Evolutionary conservation across 1,140 invertebrate genomes (phyloP), one percentile per base, ranked within the genome.

Genomic region (Drosophila sturtevanti): DNA sequence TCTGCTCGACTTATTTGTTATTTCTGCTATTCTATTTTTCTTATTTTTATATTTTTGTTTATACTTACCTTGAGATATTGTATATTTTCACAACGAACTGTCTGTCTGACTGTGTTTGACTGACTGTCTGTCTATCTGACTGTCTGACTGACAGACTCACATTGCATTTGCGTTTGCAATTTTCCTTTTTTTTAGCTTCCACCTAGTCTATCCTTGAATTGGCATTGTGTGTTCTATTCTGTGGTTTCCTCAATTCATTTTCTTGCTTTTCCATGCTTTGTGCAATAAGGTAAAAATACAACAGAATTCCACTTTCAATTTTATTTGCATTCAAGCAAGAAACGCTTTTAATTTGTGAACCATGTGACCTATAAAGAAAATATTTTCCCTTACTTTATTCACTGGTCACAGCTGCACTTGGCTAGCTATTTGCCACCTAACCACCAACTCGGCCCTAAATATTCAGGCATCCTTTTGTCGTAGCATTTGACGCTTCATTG

Each of bases 151-250:
- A 48, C 41, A 21, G 41, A 48, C 41, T 48, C 7, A 48, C 16
- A 16, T 34, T 80, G 81, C 77, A 77, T 80, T 85, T 73, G 68
- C 41, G 41, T 48, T 48, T 48, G 41, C 41, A 48, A 48, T 48
- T 48, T 48, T 48, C 41, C 5, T 48, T 48, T 16, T 48, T 48
- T 48, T 48, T 48, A 48, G 41, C 41, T 48, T 48, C 21, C 41
- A 48, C 41, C 41, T 48, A 4, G 16, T 11, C 9, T 6, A 48
- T 48, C 41, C 41, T 48, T 48, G 41, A 48, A 16, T 48, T 48
- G 41, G 16, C 9, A 48, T 48, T 48, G 41, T 48, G 18, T 48
- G 41, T 18, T 48, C 16, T 48, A 9, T 48, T 48, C 41, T 48
- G 41, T 21, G 41, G 41, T 48, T 48, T 48, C 41, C 41, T 18